These are phyloP conservation scores for Neolamprologus sp. DNA, from an alignment of 2,113 vertebrate species.

Conservation along the genomic window DNA sequence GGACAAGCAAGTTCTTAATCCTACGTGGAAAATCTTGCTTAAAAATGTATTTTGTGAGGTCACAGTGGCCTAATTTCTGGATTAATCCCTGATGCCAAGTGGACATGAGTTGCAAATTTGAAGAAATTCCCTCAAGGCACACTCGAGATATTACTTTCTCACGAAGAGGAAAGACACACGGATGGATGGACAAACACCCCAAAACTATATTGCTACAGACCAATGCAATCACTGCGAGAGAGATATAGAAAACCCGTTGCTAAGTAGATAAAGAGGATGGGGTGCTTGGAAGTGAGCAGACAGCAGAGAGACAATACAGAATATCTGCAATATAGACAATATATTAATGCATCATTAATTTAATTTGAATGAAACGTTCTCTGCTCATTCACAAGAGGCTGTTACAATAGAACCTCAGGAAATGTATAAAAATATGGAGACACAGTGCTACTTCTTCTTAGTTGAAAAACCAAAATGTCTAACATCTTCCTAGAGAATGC, in stretches of 20 bases:
- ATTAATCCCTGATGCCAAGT: not conserved
- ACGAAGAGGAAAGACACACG: not conserved
- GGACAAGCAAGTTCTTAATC: not conserved
- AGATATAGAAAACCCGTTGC: not conserved
- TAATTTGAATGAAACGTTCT: not conserved
- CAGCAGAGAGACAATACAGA: not conserved
- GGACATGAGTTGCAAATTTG: not conserved
- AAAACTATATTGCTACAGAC: not conserved
- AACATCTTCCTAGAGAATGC: not conserved
- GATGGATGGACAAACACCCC: not conserved
- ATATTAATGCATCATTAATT: constrained; percentile 11
- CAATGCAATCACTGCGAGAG: not conserved
- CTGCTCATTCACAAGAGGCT: not conserved
- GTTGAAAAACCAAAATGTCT: not conserved
- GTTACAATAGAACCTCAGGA: not conserved
- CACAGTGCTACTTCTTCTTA: not conserved
- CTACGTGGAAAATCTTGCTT: not conserved
- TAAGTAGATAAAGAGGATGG: not conserved
- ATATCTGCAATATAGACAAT: not conserved
- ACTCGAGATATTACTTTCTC: not conserved
- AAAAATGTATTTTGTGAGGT: not conserved
- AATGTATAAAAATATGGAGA: not conserved
- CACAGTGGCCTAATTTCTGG: not conserved
- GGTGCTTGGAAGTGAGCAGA: not conserved
- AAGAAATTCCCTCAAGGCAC: not conserved